Evolutionary conservation across 2,113 vertebrate species (phyloP), one percentile per base, ranked within the genome.

Genomic region (Phylloscopus trochilus): DNA sequence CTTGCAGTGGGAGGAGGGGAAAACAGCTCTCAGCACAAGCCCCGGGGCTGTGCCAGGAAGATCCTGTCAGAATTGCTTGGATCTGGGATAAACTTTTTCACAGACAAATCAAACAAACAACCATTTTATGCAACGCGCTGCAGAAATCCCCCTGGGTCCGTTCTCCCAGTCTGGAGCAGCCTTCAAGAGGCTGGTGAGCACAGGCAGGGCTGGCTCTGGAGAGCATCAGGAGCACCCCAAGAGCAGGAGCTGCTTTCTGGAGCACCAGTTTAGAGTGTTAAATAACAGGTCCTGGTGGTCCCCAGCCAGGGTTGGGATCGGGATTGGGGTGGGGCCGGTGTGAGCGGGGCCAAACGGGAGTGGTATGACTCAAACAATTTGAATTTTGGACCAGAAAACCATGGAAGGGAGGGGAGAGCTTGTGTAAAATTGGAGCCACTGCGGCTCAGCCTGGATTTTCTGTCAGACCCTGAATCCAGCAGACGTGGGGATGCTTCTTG

Each of bases 261-360:
- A 70, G 3, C 43, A 4, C 7, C 77, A 30, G 2, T 68, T 27
- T 37, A 26, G 10, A 31, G 28, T 8, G 22, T 46, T 46, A 13
- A 23, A 35, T 5, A 4, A 4, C 0, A 27, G 44, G 10, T 30
- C 41, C 44, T 19, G 73, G 53, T 35, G 62, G 13, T 87, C 74
- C 64, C 84, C 60, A 76, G 70, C 3, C 47, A 8, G 43, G 0
- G 0, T 9, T 37, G 3, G 52, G 43, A 12, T 44, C 0, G 1
- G 70, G 56, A 3, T 46, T 0, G 0, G 74, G 79, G 53, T 92
- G 85, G 58, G 63, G 82, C 66, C 6, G 27, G 3, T 2, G 78
- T 30, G 15, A 72, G 46, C n/a, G 0, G 26, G 67, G 79, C 85
- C 59, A 66, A 2, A 31, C 1, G 24, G 60, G 86, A 73, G 24